Base-by-base conservation (phyloP, 2,113 vertebrate species). In the Eretmochelys imbricata region DNA sequence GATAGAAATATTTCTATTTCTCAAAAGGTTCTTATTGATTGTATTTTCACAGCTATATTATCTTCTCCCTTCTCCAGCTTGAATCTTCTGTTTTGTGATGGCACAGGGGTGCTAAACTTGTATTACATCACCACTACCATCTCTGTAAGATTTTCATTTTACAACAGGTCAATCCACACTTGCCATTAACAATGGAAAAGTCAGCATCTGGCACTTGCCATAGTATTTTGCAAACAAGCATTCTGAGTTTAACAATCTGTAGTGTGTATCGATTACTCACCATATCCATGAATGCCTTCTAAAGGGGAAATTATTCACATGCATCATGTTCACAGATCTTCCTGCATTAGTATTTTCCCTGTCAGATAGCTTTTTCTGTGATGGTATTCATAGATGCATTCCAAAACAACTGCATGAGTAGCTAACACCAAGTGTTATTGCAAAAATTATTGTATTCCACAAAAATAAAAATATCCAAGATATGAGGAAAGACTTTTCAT, bases 211-310 rank as follows among this genome's bases (percentile, higher is more conserved):
- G 85, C 86, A 96, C 72, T 90, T 98, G 96, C 89, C 97, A 94
- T 50, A 92, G 65, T 88, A 97, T 98, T 97, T 96, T 94, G 86
- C 82, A 97, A 97, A 96, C 75, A 96, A 96, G 82, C 46, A 97
- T 89, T 96, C 72, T 88, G 86, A 96, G 88, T 94, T 93, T 96
- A 94, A 91, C 91, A 89, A 80, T 90, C 83, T 95, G 85, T 96
- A 98, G 94, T 85, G 89, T 95, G 76, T 96, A 98, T 96, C 90
- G 95, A 95, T 98, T 98, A 98, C 99, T 99, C 98, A 99, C 99
- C 99, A 99, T 98, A 99, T 99, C 99, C 99, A 99, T 88, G 99
- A 99, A 98, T 99, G 99, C 95, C 99, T 99, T 98, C 99, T 99
- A 96, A 99, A 98, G 86, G 99, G 99, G 93, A 99, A 99, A 96